These are phyloP conservation scores for Onychostruthus taczanowskii DNA, from an alignment of 2,113 vertebrate genomes.

Conservation along the genomic window DNA sequence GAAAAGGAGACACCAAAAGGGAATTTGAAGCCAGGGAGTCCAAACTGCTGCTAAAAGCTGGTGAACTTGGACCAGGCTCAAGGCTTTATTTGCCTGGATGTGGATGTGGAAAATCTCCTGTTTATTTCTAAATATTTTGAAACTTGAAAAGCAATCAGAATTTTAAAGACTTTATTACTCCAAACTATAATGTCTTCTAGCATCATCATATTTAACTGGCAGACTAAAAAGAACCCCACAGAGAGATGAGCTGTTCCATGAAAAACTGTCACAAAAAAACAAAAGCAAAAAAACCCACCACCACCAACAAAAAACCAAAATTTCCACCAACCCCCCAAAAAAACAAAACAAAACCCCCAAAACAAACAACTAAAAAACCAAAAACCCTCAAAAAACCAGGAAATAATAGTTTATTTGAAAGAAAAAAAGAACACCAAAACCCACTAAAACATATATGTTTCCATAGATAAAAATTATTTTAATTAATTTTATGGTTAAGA, in stretches of 20 bases:
- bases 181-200: background rate
- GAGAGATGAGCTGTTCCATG: background rate
- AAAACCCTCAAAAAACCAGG: background rate
- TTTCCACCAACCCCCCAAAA: background rate
- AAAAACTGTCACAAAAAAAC: background rate
- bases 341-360: background rate
- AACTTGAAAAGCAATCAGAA: background rate
- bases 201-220: background rate
- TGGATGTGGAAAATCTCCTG: background rate
- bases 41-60: background rate
- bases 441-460: background rate
- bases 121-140: background rate
- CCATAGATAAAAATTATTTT: background rate
- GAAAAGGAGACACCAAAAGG: background rate
- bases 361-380: background rate
- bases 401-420: background rate
- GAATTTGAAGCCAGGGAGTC: background rate
- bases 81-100: background rate
- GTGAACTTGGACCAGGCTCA: background rate
- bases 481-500: accelerated
- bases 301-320: background rate
- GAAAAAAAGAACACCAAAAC: background rate
- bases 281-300: background rate
- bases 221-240: background rate
- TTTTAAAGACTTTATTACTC: background rate